Percentiles rank a stretch among this genome's conserved stretches.
Evolutionary conservation across 2,888 invertebrate genomes (phyloP).

Genomic region (Meliscaeva auricollis): DNA sequence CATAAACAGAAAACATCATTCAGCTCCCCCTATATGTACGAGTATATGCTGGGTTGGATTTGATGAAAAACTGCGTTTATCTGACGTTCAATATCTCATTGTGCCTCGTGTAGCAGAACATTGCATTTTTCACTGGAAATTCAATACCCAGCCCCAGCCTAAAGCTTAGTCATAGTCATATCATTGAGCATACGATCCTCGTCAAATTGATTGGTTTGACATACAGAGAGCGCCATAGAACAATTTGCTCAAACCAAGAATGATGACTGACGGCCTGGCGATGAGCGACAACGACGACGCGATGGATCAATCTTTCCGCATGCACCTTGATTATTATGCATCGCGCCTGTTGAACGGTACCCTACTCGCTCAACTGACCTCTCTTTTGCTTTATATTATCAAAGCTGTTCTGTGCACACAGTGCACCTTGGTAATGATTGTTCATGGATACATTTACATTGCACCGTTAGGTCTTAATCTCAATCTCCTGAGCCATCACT

Average conservation of each 20-base stretch:
- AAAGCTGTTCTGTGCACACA: constrained; percentile 16
- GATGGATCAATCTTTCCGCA: constrained; percentile 47
- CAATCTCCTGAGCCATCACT: constrained; percentile 55
- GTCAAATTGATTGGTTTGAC: constrained; percentile 76
- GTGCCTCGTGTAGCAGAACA: constrained; percentile 48
- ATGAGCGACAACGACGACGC: constrained; percentile 4
- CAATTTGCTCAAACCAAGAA: constrained; percentile 29
- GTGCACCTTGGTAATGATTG: constrained; percentile 29
- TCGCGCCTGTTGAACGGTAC: constrained; percentile 40
- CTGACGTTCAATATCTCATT: constrained; percentile 63
- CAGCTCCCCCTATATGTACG: neutral
- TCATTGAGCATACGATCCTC: constrained; percentile 49
- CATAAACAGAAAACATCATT: constrained; percentile 30
- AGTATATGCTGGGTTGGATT: neutral
- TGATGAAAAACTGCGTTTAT: constrained; percentile 52
- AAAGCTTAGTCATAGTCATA: constrained; percentile 18
- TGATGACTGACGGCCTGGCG: neutral
- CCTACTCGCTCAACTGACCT: constrained; percentile 52
- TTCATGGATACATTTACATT: constrained; percentile 61
- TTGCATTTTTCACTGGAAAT: constrained; percentile 63
- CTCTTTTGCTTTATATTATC: constrained; percentile 15
- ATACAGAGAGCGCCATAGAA: constrained; percentile 51
- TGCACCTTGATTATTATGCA: constrained; percentile 48
- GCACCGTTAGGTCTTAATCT: constrained; percentile 70
- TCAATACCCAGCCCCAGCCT: constrained; percentile 34